phyloP scores from a whole-genome alignment of 2,797 vertebrate genomes.

The Schizopygopsis pylzovi region DNA sequence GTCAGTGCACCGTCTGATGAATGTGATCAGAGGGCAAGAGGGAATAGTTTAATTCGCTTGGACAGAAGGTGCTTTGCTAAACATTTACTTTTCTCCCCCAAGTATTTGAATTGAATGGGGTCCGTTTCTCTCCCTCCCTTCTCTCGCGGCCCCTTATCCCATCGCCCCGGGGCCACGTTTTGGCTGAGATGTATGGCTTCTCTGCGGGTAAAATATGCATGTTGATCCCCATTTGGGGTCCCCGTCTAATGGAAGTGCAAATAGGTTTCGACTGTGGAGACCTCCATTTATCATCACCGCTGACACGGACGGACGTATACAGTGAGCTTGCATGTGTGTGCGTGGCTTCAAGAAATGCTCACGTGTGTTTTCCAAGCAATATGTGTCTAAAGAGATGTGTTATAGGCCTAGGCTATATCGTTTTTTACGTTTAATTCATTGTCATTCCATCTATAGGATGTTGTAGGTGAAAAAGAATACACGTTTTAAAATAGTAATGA shows the following conservation, averaged over 20 bases:
- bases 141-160: slow-evolving; percentile 71
- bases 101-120: slow-evolving; percentile 79
- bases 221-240: slow-evolving; percentile 80
- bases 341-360: slow-evolving; percentile 19
- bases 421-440: neutral
- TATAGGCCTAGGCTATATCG: neutral
- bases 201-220: slow-evolving; percentile 86
- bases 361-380: neutral
- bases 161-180: slow-evolving; percentile 78
- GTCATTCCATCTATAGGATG: neutral
- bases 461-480: neutral
- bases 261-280: slow-evolving; percentile 81
- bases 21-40: slow-evolving; percentile 71
- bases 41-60: slow-evolving; percentile 83
- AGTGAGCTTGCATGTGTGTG: slow-evolving; percentile 45
- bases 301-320: slow-evolving; percentile 73
- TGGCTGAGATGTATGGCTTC: slow-evolving; percentile 83
- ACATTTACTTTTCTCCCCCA: slow-evolving; percentile 73
- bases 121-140: slow-evolving; percentile 70
- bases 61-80: slow-evolving; percentile 81
- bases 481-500: neutral
- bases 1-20: slow-evolving; percentile 75
- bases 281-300: slow-evolving; percentile 82
- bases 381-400: neutral
- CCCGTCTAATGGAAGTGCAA: slow-evolving; percentile 83